Percentiles rank a stretch among this genome's conserved stretches.
These are phyloP conservation scores for Ceyx melanurus DNA, from an alignment of 2,113 vertebrate species.

Conservation along the genomic window DNA sequence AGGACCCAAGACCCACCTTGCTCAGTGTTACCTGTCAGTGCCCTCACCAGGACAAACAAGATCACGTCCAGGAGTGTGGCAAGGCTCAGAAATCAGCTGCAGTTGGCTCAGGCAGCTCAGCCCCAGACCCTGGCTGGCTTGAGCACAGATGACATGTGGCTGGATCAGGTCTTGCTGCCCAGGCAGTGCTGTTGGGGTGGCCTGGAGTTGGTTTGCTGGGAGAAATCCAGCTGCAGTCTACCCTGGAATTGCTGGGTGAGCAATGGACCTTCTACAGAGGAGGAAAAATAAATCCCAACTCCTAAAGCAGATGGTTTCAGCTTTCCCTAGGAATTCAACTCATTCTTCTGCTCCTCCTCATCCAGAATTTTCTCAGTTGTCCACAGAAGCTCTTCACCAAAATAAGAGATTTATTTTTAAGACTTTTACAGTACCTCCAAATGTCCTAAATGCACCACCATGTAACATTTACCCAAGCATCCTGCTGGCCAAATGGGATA, in stretches of 20 bases:
- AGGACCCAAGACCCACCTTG: background rate
- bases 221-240: background rate
- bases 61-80: background rate
- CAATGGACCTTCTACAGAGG: background rate
- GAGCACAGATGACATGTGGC: background rate
- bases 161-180: background rate
- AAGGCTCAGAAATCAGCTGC: background rate
- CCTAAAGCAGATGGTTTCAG: conserved; percentile 13
- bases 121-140: background rate
- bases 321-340: background rate
- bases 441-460: accelerated
- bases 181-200: background rate
- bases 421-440: background rate
- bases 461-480: background rate
- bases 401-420: background rate
- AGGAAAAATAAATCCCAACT: background rate
- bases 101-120: background rate
- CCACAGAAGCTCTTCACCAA: background rate
- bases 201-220: background rate
- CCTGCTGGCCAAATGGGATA: background rate
- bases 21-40: background rate
- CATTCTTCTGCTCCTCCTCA: background rate
- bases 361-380: background rate
- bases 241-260: background rate
- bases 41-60: background rate